Evolutionary conservation across 2,797 vertebrate genomes (phyloP).

Genomic region (Lepilemur ruficaudatus): DNA sequence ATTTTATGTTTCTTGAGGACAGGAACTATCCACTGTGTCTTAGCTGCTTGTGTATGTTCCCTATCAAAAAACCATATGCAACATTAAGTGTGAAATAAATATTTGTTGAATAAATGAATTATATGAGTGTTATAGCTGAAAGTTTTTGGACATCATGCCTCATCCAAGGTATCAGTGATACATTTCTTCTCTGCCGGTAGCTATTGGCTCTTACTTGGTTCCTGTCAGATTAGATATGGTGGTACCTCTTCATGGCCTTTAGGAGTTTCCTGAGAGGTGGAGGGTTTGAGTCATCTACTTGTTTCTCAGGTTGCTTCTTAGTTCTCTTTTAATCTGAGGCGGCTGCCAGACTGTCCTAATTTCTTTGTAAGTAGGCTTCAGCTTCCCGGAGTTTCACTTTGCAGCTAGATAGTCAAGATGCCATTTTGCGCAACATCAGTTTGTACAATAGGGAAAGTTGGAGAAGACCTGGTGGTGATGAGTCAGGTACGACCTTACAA

Average conservation of each 20-base stretch:
- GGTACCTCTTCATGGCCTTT: background rate
- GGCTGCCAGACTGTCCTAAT: background rate
- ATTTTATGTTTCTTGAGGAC: background rate
- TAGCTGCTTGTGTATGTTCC: background rate
- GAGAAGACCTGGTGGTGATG: background rate
- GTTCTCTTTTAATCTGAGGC: constrained; percentile 5
- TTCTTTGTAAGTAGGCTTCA: constrained; percentile 10
- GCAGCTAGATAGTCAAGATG: background rate
- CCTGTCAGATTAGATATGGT: background rate
- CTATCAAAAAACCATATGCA: background rate
- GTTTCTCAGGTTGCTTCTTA: constrained; percentile 27
- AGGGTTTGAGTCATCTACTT: background rate
- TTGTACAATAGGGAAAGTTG: background rate
- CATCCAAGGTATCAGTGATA: background rate
- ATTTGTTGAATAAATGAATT: background rate
- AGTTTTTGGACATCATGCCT: background rate
- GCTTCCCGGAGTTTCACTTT: background rate
- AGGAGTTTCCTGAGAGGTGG: background rate
- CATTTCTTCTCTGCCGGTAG: background rate
- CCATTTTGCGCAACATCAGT: background rate
- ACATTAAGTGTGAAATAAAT: background rate
- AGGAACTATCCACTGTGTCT: background rate
- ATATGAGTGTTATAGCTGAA: background rate
- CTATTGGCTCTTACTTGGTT: background rate
- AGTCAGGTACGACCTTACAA: constrained; percentile 7